Percentiles rank a stretch among this genome's conserved stretches.
Conservation (phyloP, 2,888 invertebrate species). For the Eristalis pertinax region DNA sequence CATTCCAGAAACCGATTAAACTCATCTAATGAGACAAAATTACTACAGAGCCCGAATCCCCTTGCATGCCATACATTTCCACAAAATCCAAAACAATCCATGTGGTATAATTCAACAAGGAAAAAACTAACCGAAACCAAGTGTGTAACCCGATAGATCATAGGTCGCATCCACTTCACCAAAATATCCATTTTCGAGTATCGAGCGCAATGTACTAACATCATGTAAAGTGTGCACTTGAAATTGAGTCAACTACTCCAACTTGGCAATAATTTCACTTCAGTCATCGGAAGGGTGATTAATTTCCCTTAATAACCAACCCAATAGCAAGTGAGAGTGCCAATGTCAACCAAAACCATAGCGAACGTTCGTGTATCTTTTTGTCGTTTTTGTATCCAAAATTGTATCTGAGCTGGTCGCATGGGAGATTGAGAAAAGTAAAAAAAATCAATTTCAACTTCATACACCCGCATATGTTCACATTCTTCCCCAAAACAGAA, state of each 20-base stretch:
- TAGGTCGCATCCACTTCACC: constrained; percentile 61
- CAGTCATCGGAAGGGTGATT: constrained; percentile 57
- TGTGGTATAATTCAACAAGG: constrained; percentile 42
- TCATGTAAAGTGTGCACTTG: constrained; percentile 69
- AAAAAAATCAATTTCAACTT: constrained; percentile 67
- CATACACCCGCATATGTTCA: constrained; percentile 69
- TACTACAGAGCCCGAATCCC: neutral
- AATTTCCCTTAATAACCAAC: constrained; percentile 62
- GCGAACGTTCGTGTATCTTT: constrained; percentile 18
- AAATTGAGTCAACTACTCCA: constrained; percentile 57
- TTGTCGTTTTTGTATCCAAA: constrained; percentile 2
- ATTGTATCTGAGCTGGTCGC: constrained; percentile 19
- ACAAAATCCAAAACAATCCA: constrained; percentile 53
- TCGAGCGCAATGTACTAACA: constrained; percentile 40
- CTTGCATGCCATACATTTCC: constrained; percentile 4
- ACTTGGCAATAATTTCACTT: constrained; percentile 41
- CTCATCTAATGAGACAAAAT: constrained; percentile 63
- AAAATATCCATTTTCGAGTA: constrained; percentile 63
- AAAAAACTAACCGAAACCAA: constrained; percentile 12
- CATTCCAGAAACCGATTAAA: constrained; percentile 39
- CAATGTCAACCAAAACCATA: constrained; percentile 23
- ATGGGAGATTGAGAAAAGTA: constrained; percentile 35
- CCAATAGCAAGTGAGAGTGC: neutral
- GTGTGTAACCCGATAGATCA: constrained; percentile 66
- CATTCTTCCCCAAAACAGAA: constrained; percentile 41